phyloP scores from a whole-genome alignment of 2,113 vertebrate species.

The Hemiscyllium ocellatum region DNA sequence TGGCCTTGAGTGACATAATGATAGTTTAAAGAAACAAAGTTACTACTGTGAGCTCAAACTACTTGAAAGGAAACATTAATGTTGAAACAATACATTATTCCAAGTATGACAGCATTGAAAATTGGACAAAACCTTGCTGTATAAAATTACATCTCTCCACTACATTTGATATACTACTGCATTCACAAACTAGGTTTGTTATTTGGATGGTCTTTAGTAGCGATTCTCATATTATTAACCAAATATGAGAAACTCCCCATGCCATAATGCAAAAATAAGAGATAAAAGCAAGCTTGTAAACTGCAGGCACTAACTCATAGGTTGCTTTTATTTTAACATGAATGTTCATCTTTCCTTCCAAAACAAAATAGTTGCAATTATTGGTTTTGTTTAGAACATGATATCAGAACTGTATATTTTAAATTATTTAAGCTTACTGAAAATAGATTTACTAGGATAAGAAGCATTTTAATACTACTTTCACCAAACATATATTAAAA shows the following conservation, averaged over 20 bases:
- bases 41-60: conserved; percentile 63
- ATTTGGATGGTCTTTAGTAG: not conserved
- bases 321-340: not conserved
- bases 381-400: not conserved
- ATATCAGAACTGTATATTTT: not conserved
- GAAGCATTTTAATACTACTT: not conserved
- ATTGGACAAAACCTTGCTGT: not conserved
- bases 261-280: not conserved
- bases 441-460: not conserved
- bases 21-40: conserved; percentile 72
- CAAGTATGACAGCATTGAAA: not conserved
- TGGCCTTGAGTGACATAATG: conserved; percentile 62
- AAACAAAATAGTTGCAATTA: not conserved
- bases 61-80: conserved; percentile 16
- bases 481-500: not conserved
- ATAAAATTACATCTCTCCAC: not conserved
- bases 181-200: not conserved
- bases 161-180: not conserved
- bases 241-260: not conserved
- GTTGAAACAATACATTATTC: not conserved
- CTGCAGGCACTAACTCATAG: not conserved
- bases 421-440: not conserved
- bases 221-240: not conserved
- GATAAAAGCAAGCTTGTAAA: not conserved
- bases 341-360: not conserved